phyloP scores from a whole-genome alignment of 1,140 invertebrate species.

The Leptopilina clavipes region DNA sequence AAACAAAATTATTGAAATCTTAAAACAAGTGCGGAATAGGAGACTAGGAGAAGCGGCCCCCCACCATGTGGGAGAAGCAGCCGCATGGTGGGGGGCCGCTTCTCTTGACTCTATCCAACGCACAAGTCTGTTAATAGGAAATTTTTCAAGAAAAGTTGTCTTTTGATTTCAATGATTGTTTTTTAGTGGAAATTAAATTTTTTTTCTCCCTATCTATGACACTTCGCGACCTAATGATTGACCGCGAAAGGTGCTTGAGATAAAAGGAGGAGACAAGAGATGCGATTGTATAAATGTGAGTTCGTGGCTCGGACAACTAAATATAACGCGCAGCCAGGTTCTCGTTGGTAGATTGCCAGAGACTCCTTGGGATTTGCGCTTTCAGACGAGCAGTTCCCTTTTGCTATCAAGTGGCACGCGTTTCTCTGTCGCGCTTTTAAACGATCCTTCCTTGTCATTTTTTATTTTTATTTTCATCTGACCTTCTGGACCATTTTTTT shows the following conservation, averaged over 20 bases:
- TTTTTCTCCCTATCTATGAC: not conserved
- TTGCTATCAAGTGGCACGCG: constrained; percentile 48
- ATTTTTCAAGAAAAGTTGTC: too few species aligned
- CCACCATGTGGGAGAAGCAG: too few species aligned
- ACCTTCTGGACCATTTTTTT: not conserved
- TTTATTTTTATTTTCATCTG: constrained; percentile 34
- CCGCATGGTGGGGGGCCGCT: too few species aligned
- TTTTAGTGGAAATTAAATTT: not conserved
- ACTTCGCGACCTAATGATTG: not conserved
- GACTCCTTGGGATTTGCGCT: constrained; percentile 53
- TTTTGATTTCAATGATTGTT: too few species aligned
- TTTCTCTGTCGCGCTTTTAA: constrained; percentile 36
- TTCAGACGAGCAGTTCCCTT: constrained; percentile 47
- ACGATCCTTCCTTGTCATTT: constrained; percentile 32
- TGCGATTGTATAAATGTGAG: constrained; percentile 35
- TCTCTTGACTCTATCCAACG: too few species aligned
- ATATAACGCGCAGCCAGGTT: constrained; percentile 73
- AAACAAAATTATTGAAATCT: too few species aligned
- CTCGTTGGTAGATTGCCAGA: constrained; percentile 68
- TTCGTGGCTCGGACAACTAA: constrained; percentile 65
- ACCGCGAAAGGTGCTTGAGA: constrained; percentile 21
- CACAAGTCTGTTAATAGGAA: too few species aligned
- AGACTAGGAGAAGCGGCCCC: too few species aligned
- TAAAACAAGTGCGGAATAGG: too few species aligned
- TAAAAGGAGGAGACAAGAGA: not conserved